Evolutionary conservation across 1,140 invertebrate species (phyloP).

Genomic region (Drosophila melanica): DNA sequence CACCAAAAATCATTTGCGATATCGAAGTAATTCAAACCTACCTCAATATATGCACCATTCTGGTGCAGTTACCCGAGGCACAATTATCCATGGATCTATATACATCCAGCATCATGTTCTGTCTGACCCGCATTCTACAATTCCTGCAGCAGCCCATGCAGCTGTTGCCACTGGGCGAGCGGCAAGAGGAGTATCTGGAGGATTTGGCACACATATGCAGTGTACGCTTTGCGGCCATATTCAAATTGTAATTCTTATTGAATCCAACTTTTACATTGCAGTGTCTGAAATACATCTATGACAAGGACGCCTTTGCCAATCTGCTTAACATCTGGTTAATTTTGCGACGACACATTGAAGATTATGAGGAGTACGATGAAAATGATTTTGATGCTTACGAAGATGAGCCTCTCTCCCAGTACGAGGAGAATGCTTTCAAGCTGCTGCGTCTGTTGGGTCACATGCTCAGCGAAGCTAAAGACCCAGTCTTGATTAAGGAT

Average conservation of each 20-base stretch:
- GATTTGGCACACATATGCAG: constrained; percentile 77
- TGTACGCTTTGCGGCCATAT: constrained; percentile 25
- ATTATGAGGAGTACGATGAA: constrained; percentile 54
- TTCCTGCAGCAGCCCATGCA: constrained; percentile 67
- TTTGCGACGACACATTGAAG: constrained; percentile 54
- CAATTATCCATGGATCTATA: constrained; percentile 56
- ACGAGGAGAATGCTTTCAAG: constrained; percentile 65
- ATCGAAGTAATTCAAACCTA: constrained; percentile 77
- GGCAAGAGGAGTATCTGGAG: constrained; percentile 71
- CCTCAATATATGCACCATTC: constrained; percentile 79
- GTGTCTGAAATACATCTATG: constrained; percentile 66
- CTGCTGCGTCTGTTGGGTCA: constrained; percentile 55
- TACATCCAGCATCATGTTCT: constrained; percentile 61
- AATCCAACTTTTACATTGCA: constrained; percentile 2
- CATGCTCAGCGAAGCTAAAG: constrained; percentile 49
- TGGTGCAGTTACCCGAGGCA: constrained; percentile 76
- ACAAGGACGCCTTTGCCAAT: constrained; percentile 53
- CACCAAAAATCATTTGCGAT: constrained; percentile 65
- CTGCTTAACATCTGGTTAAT: constrained; percentile 48
- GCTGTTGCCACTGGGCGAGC: constrained; percentile 60
- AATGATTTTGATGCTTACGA: constrained; percentile 65
- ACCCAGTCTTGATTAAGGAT: constrained; percentile 24
- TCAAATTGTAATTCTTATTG: background rate
- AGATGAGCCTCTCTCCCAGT: constrained; percentile 62
- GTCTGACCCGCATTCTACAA: constrained; percentile 55